phyloP scores from a whole-genome alignment of 2,113 vertebrate genomes.

The Seriola quinqueradiata region DNA sequence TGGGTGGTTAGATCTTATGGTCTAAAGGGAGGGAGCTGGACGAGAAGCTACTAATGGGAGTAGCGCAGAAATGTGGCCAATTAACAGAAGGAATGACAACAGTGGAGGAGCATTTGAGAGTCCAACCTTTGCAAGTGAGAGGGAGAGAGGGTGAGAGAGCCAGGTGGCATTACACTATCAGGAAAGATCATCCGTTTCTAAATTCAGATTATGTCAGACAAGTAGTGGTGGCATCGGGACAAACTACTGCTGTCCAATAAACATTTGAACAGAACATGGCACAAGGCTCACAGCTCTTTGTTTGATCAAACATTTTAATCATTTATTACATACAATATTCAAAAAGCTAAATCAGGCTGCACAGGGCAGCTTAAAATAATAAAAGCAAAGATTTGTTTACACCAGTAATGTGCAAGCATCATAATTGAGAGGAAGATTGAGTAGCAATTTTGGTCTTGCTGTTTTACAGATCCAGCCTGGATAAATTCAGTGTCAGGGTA shows the following conservation, averaged over 20 bases:
- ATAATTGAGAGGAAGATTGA: background rate
- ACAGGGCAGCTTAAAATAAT: background rate
- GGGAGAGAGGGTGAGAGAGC: background rate
- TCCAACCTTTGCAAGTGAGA: background rate
- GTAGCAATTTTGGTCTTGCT: background rate
- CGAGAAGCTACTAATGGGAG: constrained; percentile 9
- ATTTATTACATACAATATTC: constrained; percentile 18
- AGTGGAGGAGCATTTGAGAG: background rate
- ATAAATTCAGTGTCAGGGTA: background rate
- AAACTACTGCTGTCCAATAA: constrained; percentile 1
- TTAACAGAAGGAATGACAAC: constrained; percentile 24
- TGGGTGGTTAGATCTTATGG: background rate
- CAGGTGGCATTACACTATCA: background rate
- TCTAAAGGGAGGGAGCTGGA: background rate
- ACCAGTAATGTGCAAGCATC: background rate
- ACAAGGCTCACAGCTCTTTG: background rate
- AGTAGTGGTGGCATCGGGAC: background rate
- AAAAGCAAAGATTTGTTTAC: constrained; percentile 2
- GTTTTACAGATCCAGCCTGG: background rate
- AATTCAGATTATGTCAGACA: constrained; percentile 25
- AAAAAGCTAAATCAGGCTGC: constrained; percentile 8
- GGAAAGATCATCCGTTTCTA: constrained; percentile 28
- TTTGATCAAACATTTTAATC: background rate
- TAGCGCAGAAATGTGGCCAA: constrained; percentile 8
- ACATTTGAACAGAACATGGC: constrained; percentile 3